Evolutionary conservation across 2,797 vertebrate species (phyloP).

Genomic region (Ispidina picta): DNA sequence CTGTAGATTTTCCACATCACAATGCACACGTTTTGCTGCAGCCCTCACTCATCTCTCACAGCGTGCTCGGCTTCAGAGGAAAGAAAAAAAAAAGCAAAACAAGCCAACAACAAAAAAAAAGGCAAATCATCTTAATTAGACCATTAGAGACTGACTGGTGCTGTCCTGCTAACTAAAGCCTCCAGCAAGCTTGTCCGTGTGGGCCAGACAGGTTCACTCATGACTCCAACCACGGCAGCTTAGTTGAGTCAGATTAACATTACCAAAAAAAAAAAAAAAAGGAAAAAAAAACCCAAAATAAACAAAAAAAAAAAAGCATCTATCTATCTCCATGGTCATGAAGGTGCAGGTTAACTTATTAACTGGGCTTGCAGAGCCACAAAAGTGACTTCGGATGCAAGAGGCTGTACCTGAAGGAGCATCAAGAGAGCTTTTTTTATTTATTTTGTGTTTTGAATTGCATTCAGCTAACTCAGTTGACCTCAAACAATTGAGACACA

Average conservation of each 20-base stretch:
- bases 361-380: background rate
- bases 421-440: background rate
- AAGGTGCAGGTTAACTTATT: constrained; percentile 16
- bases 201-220: constrained; percentile 17
- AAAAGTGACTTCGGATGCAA: background rate
- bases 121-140: background rate
- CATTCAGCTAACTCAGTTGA: constrained; percentile 60
- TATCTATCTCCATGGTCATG: background rate
- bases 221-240: background rate
- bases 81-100: background rate
- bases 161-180: constrained; percentile 7
- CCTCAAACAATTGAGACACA: constrained; percentile 60
- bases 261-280: background rate
- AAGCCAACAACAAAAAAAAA: background rate
- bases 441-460: background rate
- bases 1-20: constrained; percentile 29
- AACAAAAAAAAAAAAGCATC: too few species aligned
- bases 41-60: background rate
- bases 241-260: constrained; percentile 24
- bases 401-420: background rate
- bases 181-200: background rate
- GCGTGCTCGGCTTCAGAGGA: background rate
- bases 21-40: background rate
- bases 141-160: background rate
- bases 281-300: background rate